A percentile compares a stretch with the other conserved stretches of the same genome.
These are phyloP conservation scores for Bombylius discolor DNA, from an alignment of 2,888 invertebrate genomes.

Conservation along the genomic window DNA sequence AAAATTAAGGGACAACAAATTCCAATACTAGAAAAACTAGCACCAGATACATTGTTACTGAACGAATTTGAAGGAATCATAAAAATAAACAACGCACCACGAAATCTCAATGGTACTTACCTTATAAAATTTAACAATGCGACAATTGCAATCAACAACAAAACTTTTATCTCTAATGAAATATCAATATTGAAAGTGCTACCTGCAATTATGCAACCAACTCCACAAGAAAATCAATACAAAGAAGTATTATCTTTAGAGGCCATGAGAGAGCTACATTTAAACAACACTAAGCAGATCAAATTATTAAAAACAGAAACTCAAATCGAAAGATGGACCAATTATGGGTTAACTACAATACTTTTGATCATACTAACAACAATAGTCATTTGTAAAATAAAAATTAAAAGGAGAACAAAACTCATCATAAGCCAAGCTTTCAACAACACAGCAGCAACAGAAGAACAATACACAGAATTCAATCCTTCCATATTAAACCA, in stretches of 20 bases:
- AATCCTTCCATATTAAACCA: no score
- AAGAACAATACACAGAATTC: no score
- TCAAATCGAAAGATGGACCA: not conserved
- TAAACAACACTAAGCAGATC: constrained; percentile 8
- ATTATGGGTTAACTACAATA: not conserved
- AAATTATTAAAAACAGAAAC: not conserved
- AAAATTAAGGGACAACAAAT: constrained; percentile 9
- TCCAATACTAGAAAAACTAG: constrained; percentile 10
- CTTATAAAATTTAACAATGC: constrained; percentile 4
- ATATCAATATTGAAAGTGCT: constrained; percentile 7
- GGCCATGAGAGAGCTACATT: constrained; percentile 10
- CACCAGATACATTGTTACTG: constrained; percentile 9
- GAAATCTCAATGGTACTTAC: constrained; percentile 2
- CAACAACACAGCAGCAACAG: no score
- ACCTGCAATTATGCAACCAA: constrained; percentile 12
- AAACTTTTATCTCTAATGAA: constrained; percentile 5
- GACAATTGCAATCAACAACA: constrained; percentile 8
- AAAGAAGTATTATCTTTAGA: constrained; percentile 11
- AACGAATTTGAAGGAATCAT: constrained; percentile 9
- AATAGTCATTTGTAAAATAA: not conserved
- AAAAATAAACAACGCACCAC: not conserved
- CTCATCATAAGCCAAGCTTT: no score
- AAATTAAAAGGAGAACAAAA: no score
- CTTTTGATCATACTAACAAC: not conserved
- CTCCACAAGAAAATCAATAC: constrained; percentile 1